A percentile compares a stretch with the other conserved stretches of the same genome.
phyloP scores from a whole-genome alignment of 2,888 invertebrate species.

The Chrysomela aeneicollis region DNA sequence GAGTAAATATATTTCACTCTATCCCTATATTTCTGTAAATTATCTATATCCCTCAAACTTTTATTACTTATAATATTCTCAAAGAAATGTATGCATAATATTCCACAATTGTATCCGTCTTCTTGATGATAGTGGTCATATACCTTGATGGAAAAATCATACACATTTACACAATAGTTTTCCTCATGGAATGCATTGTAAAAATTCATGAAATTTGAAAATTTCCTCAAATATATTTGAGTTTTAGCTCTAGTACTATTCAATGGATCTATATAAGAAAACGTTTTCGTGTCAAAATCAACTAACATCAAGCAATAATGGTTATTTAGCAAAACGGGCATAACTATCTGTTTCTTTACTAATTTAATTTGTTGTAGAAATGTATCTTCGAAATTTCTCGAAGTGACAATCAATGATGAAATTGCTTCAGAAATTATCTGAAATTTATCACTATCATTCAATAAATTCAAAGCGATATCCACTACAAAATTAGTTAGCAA shows the following conservation, averaged over 20 bases:
- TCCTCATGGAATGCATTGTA: background rate
- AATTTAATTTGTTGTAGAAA: background rate
- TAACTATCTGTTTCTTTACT: background rate
- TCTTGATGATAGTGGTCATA: slow-evolving; percentile 4
- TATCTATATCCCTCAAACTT: background rate
- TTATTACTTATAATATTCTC: background rate
- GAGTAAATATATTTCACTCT: background rate
- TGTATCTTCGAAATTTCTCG: background rate
- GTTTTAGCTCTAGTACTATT: slow-evolving; percentile 5
- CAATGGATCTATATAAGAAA: slow-evolving; percentile 6
- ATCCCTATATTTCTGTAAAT: background rate
- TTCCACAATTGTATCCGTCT: slow-evolving; percentile 11
- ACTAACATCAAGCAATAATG: slow-evolving; percentile 17
- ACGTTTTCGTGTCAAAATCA: slow-evolving; percentile 1
- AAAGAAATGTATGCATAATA: background rate
- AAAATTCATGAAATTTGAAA: background rate
- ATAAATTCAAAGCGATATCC: slow-evolving; percentile 10
- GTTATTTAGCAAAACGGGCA: slow-evolving; percentile 13
- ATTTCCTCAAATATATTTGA: slow-evolving; percentile 11
- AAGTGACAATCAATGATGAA: slow-evolving; percentile 8
- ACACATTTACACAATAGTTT: background rate
- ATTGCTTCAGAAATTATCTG: slow-evolving; percentile 12
- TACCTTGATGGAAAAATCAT: background rate
- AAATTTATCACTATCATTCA: background rate
- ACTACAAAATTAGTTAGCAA: slow-evolving; percentile 18